phyloP scores from a whole-genome alignment of 2,888 invertebrate genomes.

The Poecilobothrus nobilitatus region DNA sequence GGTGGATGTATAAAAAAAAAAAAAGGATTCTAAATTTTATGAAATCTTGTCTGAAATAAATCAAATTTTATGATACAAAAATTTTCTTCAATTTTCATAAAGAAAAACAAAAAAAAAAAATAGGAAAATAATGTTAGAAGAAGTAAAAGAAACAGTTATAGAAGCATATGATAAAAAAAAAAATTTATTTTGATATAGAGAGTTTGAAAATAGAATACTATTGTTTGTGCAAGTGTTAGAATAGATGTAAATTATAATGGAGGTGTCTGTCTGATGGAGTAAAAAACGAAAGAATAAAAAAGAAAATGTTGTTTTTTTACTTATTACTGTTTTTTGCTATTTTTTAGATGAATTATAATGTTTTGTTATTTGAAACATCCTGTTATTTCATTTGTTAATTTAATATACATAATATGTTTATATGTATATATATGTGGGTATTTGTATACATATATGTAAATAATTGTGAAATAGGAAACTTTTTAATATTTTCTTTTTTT shows the following conservation, averaged over 20 bases:
- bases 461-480: no score
- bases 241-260: neutral
- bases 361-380: neutral
- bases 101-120: neutral
- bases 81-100: neutral
- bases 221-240: neutral
- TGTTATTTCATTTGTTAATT: neutral
- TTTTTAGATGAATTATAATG: neutral
- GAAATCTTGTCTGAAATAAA: constrained; percentile 44
- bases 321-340: no score
- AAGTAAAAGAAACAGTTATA: neutral
- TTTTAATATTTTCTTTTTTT: no score
- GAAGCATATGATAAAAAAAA: no score
- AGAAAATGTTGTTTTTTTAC: no score
- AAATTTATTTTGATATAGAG: neutral
- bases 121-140: neutral
- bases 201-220: neutral
- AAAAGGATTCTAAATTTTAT: constrained; percentile 1
- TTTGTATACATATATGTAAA: no score
- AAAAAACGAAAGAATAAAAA: neutral
- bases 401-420: no score
- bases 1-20: neutral
- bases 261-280: neutral
- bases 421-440: no score
- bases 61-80: constrained; percentile 39